Base-by-base conservation (phyloP, 2,888 invertebrate species). In the Drosophila niveifrons region DNA sequence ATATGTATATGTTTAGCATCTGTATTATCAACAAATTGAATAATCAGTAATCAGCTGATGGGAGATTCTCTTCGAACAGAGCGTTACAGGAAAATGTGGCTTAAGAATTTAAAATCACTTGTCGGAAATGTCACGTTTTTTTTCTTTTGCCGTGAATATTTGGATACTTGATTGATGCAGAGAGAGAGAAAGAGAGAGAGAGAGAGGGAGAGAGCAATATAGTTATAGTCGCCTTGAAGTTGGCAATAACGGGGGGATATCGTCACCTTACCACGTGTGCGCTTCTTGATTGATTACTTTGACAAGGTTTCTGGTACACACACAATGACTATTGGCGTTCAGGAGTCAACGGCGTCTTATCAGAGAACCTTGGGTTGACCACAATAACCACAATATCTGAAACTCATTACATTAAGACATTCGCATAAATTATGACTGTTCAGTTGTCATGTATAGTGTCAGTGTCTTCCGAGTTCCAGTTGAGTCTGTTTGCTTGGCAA, bases 231-330 rank as follows among this genome's bases (percentile, higher is more conserved):
- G 52, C 55, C 44, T 51, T 51, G 58, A 29, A 43, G 29, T 34
- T 15, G 13, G 2, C 36, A 36, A 13, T n/a, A 28, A 1, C 39
- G 13, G 41, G 39, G 13, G 62, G 56, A 64, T 62, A 62, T 51
- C 47, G 57, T 39, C 50, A 58, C 23, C 23, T 17, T 10, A 46
- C 52, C 67, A 59, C 53, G 57, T 64, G 57, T 23, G 23, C 61
- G 59, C 44, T 73, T 29, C 41, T 68, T 73, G 75, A 75, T 75
- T 75, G 75, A 75, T 75, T 64, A 46, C 76, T 44, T 50, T 53
- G 43, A 39, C 67, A 67, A 74, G 69, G 74, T 69, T 61, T 61
- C 13, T 15, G 13, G 65, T 13, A 11, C 46, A 34, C 15, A 11
- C 46, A 34, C 15, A 17, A 17, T 36, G 66, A 50, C 62, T 48